Percentiles rank a stretch among this genome's conserved stretches.
Conservation (phyloP, 2,797 vertebrate genomes). For the Acanthopagrus latus region DNA sequence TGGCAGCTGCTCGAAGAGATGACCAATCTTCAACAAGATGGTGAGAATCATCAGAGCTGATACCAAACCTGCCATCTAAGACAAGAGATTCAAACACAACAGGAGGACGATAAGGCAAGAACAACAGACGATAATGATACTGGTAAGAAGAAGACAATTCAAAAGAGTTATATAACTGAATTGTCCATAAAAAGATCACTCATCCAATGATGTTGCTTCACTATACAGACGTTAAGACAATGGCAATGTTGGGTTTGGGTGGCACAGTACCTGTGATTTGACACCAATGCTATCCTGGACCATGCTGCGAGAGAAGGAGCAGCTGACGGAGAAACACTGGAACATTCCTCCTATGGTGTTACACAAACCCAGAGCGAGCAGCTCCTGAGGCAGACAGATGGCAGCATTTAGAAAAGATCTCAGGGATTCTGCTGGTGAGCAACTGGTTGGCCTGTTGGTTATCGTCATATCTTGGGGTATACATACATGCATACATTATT, state of each 20-base stretch:
- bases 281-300: constrained; percentile 90
- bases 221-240: background rate
- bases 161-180: background rate
- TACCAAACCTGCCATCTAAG: constrained; percentile 87
- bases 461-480: background rate
- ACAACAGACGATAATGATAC: background rate
- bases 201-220: background rate
- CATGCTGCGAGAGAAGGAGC: constrained; percentile 91
- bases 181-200: background rate
- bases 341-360: constrained; percentile 90
- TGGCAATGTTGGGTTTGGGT: background rate
- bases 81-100: constrained; percentile 7
- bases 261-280: constrained; percentile 74
- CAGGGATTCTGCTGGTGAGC: background rate
- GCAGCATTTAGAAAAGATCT: background rate
- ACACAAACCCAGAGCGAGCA: constrained; percentile 92
- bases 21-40: constrained; percentile 89
- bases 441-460: no score
- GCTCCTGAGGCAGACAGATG: constrained; percentile 83
- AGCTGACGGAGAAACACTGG: constrained; percentile 90
- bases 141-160: background rate
- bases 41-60: constrained; percentile 89
- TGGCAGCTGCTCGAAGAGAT: constrained; percentile 90
- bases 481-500: background rate
- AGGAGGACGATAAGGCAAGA: background rate